These are phyloP conservation scores for Dryobotodes eremita DNA, from an alignment of 2,888 invertebrate species.

Conservation along the genomic window DNA sequence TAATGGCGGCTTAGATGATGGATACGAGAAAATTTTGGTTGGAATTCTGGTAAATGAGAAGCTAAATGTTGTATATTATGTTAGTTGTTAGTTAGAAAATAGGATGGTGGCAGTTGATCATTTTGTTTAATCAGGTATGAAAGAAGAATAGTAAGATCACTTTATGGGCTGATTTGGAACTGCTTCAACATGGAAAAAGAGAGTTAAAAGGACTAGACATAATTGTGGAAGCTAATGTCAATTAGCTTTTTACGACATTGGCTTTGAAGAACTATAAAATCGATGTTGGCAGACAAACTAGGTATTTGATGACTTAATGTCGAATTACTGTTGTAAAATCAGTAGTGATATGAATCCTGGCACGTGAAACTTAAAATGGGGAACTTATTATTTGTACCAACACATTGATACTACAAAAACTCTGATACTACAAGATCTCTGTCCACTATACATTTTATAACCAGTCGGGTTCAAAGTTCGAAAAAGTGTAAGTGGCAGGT, in stretches of 20 bases:
- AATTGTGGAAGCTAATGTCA: neutral
- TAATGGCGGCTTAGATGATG: conserved; percentile 54
- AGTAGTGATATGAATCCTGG: neutral
- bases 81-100: too few relatives aligned
- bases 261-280: neutral
- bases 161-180: neutral
- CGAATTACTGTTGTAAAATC: neutral
- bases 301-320: neutral
- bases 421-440: neutral
- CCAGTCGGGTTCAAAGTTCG: conserved; percentile 45
- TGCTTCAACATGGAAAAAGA: neutral
- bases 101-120: too few relatives aligned
- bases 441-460: conserved; percentile 19
- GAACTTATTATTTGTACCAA: neutral
- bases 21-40: conserved; percentile 30
- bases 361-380: neutral
- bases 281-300: neutral
- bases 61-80: neutral
- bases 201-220: too few relatives aligned
- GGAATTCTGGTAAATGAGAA: neutral
- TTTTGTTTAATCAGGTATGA: neutral
- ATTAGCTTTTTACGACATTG: neutral
- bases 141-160: neutral
- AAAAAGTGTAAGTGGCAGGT: conserved; percentile 65
- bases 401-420: neutral